Evolutionary conservation across 2,797 vertebrate genomes (phyloP).

Genomic region (Epinephelus awoara): DNA sequence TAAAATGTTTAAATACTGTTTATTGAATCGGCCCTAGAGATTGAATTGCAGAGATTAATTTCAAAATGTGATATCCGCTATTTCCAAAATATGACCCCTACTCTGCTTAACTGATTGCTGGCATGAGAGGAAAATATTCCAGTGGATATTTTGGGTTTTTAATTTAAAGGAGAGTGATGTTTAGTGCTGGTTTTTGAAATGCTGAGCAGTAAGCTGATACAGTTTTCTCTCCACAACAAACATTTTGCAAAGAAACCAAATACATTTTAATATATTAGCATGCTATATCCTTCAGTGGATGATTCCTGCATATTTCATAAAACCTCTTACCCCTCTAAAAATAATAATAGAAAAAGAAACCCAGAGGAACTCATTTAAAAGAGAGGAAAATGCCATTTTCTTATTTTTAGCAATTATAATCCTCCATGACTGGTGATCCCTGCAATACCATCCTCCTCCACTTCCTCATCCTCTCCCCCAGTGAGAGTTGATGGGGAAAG

Average conservation of each 20-base stretch:
- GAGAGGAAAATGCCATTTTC: conserved; percentile 67
- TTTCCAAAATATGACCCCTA: conserved; percentile 55
- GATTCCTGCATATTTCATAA: conserved; percentile 60
- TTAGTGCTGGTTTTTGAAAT: conserved; percentile 38
- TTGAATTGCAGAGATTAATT: conserved; percentile 70
- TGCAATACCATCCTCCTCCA: conserved; percentile 44
- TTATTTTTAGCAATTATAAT: conserved; percentile 75
- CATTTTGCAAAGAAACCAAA: conserved; percentile 38
- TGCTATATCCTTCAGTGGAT: conserved; percentile 44
- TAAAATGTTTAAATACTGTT: conserved; percentile 61
- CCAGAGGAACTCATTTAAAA: conserved; percentile 69
- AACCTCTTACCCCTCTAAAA: conserved; percentile 43
- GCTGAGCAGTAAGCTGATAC: conserved; percentile 39
- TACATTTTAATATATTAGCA: conserved; percentile 53
- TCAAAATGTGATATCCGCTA: conserved; percentile 54
- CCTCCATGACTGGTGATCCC: conserved; percentile 70
- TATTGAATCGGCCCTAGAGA: conserved; percentile 53
- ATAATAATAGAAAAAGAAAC: conserved; percentile 57
- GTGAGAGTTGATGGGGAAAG: conserved; percentile 40
- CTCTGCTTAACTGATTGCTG: conserved; percentile 52
- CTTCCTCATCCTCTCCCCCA: conserved; percentile 31
- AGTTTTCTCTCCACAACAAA: conserved; percentile 38
- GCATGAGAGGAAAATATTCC: conserved; percentile 36
- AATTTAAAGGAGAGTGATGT: conserved; percentile 52
- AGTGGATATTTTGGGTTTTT: conserved; percentile 44